Evolutionary conservation across 2,888 invertebrate species (phyloP).

Genomic region (Ctena decussata): DNA sequence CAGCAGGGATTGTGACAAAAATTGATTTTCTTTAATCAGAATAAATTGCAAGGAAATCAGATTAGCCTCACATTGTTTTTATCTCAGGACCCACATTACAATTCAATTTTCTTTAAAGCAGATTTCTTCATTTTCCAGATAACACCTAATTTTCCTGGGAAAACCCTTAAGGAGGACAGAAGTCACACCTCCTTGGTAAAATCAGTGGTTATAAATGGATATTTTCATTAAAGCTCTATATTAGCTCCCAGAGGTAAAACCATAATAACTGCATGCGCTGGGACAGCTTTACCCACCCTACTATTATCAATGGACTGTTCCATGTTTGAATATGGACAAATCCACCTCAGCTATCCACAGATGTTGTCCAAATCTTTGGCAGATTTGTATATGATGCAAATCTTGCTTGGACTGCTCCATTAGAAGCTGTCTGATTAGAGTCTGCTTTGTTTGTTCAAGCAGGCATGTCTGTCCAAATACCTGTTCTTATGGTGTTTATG

Average conservation of each 20-base stretch:
- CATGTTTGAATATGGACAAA: too few species aligned
- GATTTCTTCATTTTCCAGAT: slow-evolving; percentile 2
- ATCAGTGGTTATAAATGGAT: background rate
- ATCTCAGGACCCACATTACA: background rate
- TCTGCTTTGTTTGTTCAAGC: too few species aligned
- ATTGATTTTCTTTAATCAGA: background rate
- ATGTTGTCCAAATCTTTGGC: too few species aligned
- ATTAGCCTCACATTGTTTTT: background rate
- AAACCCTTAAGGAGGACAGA: background rate
- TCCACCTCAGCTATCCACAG: too few species aligned
- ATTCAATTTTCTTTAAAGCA: slow-evolving; percentile 7
- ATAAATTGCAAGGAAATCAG: slow-evolving; percentile 2
- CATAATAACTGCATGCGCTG: too few species aligned
- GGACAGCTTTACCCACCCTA: too few species aligned
- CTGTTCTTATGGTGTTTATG: too few species aligned
- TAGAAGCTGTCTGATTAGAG: too few species aligned
- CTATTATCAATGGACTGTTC: too few species aligned
- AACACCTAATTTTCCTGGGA: background rate
- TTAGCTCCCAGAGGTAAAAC: background rate
- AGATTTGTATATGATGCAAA: too few species aligned
- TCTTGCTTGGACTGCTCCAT: too few species aligned
- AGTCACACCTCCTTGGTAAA: background rate
- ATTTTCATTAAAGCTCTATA: slow-evolving; percentile 3
- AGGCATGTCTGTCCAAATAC: too few species aligned
- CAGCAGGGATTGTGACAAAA: background rate